These are phyloP conservation scores for Anguilla rostrata DNA, from an alignment of 2,113 vertebrate genomes.

Conservation along the genomic window DNA sequence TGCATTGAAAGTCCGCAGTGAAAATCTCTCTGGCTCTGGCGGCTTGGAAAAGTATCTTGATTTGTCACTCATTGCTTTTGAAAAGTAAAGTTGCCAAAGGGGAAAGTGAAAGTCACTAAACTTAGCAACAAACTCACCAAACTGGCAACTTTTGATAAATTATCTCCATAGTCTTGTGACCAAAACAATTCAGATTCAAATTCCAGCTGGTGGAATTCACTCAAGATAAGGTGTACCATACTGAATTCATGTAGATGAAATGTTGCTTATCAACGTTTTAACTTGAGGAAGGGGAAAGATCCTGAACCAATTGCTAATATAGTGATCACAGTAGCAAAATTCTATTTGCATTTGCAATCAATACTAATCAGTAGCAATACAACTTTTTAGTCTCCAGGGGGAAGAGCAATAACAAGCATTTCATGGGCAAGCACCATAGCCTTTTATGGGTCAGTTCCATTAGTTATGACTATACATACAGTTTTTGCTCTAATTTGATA, in stretches of 20 bases:
- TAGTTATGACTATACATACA: constrained; percentile 2
- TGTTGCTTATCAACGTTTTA: background rate
- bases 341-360: background rate
- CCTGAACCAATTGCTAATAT: background rate
- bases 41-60: too few species aligned
- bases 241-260: background rate
- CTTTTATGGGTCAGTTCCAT: constrained; percentile 3
- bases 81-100: too few species aligned
- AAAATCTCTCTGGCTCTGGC: too few species aligned
- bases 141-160: too few species aligned
- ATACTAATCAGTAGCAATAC: background rate
- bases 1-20: too few species aligned
- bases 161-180: background rate
- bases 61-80: too few species aligned
- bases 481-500: background rate
- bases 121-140: too few species aligned
- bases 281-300: background rate
- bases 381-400: background rate
- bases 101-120: too few species aligned
- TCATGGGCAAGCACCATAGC: background rate
- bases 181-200: background rate
- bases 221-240: background rate
- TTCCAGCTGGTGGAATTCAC: background rate
- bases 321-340: background rate
- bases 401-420: constrained; percentile 5